Base-by-base conservation (phyloP, 2,888 invertebrate genomes). In the Pterostichus niger region DNA sequence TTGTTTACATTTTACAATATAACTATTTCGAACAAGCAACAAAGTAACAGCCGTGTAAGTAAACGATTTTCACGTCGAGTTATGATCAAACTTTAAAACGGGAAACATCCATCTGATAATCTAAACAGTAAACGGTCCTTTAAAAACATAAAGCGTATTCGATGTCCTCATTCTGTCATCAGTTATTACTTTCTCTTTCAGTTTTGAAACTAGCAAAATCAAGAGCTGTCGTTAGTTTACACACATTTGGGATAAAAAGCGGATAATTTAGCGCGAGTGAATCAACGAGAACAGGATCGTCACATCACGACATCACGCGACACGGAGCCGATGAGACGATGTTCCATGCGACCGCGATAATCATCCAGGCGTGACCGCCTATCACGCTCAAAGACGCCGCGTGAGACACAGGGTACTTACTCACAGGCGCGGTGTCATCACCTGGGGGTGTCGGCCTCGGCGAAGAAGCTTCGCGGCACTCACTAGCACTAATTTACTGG, bases 261-360 rank as follows among this genome's bases (percentile, higher is more conserved):
- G 56, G n/a, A 17, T 52, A 52, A 59, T 59, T 24, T 56, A 0
- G 9, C 9, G 40, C 40, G 40, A 40, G 40, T 40, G 40, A 3
- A 40, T 9, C 7, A 17, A 56, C 13, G 56, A 17, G 56, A 17
- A 17, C 13, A 59, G 40, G 40, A 7, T 40, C 40, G 40, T 9
- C 24, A 24, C 24, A 24, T 24, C 24, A 24, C 13, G 17, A n/a
- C 10, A 46, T 46, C 46, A n/a, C 10, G 46, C 11, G 46, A n/a
- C 11, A 46, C 9, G 46, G 46, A n/a, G 15, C 31, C 9, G 64
- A 13, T 64, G 31, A n/a, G 17, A 15, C 17, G 24, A 33, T 49
- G 49, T 75, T 71, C 40, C 76, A 52, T 76, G 76, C 76, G 78
- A 78, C 78, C 77, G 61, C 78, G 78, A 78, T 78, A 78, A 10